phyloP scores from a whole-genome alignment of 2,888 invertebrate genomes.

The Cryptocheilus praepositus region DNA sequence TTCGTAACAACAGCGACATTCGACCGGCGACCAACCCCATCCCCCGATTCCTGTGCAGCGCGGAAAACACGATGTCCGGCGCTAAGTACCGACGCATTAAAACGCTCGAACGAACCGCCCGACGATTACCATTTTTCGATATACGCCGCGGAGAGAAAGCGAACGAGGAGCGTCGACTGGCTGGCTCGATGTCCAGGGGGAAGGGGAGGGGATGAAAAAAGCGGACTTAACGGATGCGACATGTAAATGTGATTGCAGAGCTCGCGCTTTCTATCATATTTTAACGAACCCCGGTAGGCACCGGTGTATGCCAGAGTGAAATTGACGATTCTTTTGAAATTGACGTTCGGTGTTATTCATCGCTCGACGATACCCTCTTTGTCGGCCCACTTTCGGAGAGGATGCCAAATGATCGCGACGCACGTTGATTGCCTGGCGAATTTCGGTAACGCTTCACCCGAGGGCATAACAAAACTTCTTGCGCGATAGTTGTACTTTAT shows the following conservation, averaged over 20 bases:
- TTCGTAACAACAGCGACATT: slow-evolving; percentile 1
- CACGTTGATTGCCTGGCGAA: too few relatives aligned
- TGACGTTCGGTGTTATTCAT: too few relatives aligned
- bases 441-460: too few relatives aligned
- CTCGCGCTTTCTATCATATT: slow-evolving; percentile 3
- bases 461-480: too few relatives aligned
- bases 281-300: slow-evolving; percentile 1
- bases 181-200: slow-evolving; percentile 1
- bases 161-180: too few relatives aligned
- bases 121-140: slow-evolving; percentile 7
- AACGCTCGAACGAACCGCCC: not conserved
- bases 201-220: slow-evolving; percentile 7
- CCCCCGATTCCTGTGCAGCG: too few relatives aligned
- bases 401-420: too few relatives aligned
- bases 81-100: slow-evolving; percentile 15
- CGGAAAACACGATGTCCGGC: slow-evolving; percentile 15
- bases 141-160: not conserved
- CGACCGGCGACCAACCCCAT: not conserved
- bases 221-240: slow-evolving; percentile 9
- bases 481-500: too few relatives aligned
- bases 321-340: too few relatives aligned
- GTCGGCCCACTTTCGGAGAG: too few relatives aligned
- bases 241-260: slow-evolving; percentile 8
- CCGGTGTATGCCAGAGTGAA: not conserved
- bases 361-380: too few relatives aligned